Base-by-base conservation (phyloP, 2,113 vertebrate genomes). In the Garra rufa region DNA sequence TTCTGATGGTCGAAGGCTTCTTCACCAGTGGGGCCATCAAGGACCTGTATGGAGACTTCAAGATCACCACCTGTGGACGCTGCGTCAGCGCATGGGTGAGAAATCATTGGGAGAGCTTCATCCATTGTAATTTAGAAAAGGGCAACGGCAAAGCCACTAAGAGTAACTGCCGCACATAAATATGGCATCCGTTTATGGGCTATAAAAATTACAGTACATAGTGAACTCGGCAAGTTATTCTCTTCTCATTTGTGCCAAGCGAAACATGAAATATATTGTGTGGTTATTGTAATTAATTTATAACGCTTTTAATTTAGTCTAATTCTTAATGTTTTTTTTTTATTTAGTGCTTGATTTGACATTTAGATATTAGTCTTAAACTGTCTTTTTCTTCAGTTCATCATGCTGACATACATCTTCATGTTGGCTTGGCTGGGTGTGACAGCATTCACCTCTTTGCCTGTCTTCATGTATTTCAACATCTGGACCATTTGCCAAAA, bases 381-480 rank as follows among this genome's bases (percentile, higher is more conserved):
- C 28, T 38, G 8, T 63, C 41, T 50, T 59, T 24, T 34, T 70
- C 44, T 52, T 55, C 30, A 99, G 98, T 99, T 99, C 90, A 99
- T 99, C 91, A 98, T 99, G 98, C 94, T 99, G 96, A 99, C 98
- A 6, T 99, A 99, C 92, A 94, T 99, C 90, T 99, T 99, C 94
- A 99, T 99, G 97, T 91, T 99, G 94, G 98, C 98, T 89, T 99
- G 98, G 98, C 95, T 99, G n/a, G 97, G 97, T 0, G 97, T 99
- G 85, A 98, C 98, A 0, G 98, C 97, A 8, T 99, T 99, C 88
- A 99, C 98, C 83, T 97, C 97, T 63, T 93, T 99, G 86, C 98
- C 98, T 0, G 98, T 99, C 91, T 99, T 98, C 88, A 97, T 99
- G 94, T 99, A 99, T 91, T 99, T 99, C 93, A 99, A 99, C 85